These are phyloP conservation scores for Phengaris arion DNA, from an alignment of 2,888 invertebrate genomes.

Conservation along the genomic window DNA sequence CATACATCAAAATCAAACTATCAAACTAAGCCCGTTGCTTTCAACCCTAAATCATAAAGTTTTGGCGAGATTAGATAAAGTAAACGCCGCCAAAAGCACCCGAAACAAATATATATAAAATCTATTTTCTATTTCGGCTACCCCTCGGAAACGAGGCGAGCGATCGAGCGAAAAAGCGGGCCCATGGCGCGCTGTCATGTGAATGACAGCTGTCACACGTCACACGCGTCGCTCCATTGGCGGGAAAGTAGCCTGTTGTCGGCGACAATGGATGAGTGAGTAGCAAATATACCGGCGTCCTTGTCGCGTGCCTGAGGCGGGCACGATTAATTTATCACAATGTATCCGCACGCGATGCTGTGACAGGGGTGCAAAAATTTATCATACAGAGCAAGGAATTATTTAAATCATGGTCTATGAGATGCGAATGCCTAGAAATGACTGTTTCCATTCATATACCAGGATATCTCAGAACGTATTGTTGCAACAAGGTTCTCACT, in stretches of 20 bases:
- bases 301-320: slow-evolving; percentile 34
- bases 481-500: too few relatives aligned
- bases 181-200: slow-evolving; percentile 59
- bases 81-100: slow-evolving; percentile 3
- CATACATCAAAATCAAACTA: slow-evolving; percentile 8
- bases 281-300: slow-evolving; percentile 30
- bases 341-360: slow-evolving; percentile 31
- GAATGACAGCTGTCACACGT: slow-evolving; percentile 57
- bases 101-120: slow-evolving; percentile 24
- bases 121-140: slow-evolving; percentile 42
- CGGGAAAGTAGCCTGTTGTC: slow-evolving; percentile 35
- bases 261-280: slow-evolving; percentile 32
- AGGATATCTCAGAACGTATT: too few relatives aligned
- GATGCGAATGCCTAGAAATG: too few relatives aligned
- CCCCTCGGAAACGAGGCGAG: slow-evolving; percentile 51
- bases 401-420: background rate
- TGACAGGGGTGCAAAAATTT: slow-evolving; percentile 38
- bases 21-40: slow-evolving; percentile 9
- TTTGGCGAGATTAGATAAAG: slow-evolving; percentile 19
- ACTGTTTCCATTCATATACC: too few relatives aligned
- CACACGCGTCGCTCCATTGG: slow-evolving; percentile 12
- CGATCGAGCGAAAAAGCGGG: slow-evolving; percentile 71
- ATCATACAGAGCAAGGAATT: slow-evolving; percentile 22
- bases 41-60: slow-evolving; percentile 25
- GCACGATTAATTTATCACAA: slow-evolving; percentile 37